These are phyloP conservation scores for Panzeria rudis DNA, from an alignment of 2,888 invertebrate genomes.

Conservation along the genomic window DNA sequence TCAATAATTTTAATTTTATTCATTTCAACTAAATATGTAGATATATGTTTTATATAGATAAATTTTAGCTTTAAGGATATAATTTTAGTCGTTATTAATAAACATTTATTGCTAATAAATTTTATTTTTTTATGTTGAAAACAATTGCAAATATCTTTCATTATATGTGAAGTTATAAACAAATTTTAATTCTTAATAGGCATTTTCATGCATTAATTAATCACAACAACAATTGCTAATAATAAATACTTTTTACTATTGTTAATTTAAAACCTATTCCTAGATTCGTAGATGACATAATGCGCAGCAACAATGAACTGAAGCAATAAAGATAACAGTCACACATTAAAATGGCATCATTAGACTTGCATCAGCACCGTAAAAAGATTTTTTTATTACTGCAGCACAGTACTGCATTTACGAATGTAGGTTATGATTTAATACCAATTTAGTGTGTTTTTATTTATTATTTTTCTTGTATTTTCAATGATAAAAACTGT, in stretches of 20 bases:
- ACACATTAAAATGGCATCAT: too few species aligned
- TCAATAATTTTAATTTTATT: conserved; percentile 10
- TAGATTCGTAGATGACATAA: too few species aligned
- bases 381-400: too few species aligned
- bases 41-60: conserved; percentile 20
- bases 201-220: conserved; percentile 14
- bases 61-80: conserved; percentile 9
- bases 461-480: neutral
- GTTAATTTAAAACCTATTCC: too few species aligned
- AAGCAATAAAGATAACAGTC: too few species aligned
- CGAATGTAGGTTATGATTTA: too few species aligned
- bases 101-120: conserved; percentile 50
- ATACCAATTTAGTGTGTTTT: neutral
- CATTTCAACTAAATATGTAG: conserved; percentile 17
- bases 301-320: too few species aligned
- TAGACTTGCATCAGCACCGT: too few species aligned
- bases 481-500: neutral
- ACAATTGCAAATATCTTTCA: neutral
- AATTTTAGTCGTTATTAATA: conserved; percentile 42
- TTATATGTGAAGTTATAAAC: neutral
- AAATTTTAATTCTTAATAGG: neutral
- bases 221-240: conserved; percentile 37
- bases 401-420: too few species aligned
- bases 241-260: neutral
- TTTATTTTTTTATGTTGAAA: conserved; percentile 26